Base-by-base conservation (phyloP, 2,888 invertebrate species). In the Sinotaia quadrata region DNA sequence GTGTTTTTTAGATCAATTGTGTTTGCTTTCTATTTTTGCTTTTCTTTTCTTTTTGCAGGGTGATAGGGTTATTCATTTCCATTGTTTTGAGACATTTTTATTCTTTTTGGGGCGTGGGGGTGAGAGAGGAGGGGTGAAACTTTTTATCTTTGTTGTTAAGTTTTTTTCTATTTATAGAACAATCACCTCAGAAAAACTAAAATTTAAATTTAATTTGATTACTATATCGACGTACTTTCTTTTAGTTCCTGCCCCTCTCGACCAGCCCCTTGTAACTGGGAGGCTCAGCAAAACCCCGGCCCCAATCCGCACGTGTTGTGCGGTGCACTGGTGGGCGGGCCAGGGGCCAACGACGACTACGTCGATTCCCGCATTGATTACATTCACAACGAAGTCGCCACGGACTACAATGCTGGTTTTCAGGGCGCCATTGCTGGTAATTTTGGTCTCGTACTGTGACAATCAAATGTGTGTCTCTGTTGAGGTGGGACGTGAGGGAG, bases 391-490 rank as follows among this genome's bases (percentile, higher is more conserved):
- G 80, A 79, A 58, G 78, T 81, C 21, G 76, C 80, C 3, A 72
- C 71, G 36, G 78, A 78, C 68, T 81, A 78, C 66, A 81, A 81
- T 57, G 78, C 80, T 29, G 81, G 54, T 31, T 85, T 82, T 74
- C 83, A 84, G 72, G 76, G 77, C 0, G 81, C 81, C 29, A 72
- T 83, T 7, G 84, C 85, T 57, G 85, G 85, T 84, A 71, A 21
- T 52, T 61, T 12, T 18, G 2, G 7, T 47, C 12, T 7, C 47
- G 21, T n/a, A 0, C 47, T 24, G 4, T 47, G 41, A 3, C 1
- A 18, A 18, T 41, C 15, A 1, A n/a, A n/a, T n/a, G 2, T 41
- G 15, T 41, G 41, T 41, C 41, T 41, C 1, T 0, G 41, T 41
- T 12, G n/a, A n/a, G n/a, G n/a, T n/a, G n/a, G 41, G 15, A 18